Percentiles rank a stretch among this genome's conserved stretches.
Evolutionary conservation across 2,888 invertebrate genomes (phyloP).

Genomic region (Masnerella sp.): DNA sequence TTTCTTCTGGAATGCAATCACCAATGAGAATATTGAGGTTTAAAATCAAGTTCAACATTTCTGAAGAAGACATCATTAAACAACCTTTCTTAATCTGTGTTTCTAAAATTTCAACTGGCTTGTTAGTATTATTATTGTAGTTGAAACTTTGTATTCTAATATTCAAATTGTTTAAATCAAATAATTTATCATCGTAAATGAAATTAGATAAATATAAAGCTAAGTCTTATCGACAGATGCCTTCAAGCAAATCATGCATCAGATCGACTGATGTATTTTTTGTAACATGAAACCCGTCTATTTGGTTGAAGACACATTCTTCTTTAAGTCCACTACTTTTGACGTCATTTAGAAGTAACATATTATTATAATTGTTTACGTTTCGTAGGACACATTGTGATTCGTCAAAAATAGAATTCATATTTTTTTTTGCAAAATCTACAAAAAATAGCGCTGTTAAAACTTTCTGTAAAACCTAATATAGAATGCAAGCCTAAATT

Average conservation of each 20-base stretch:
- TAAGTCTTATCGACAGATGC: not conserved
- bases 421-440: not conserved
- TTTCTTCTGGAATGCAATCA: not conserved
- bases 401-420: too few species aligned
- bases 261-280: not conserved
- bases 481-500: not conserved
- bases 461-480: not conserved
- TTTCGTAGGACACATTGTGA: too few species aligned
- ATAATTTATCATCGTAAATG: not conserved
- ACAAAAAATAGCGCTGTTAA: not conserved
- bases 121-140: not conserved
- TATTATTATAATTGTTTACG: too few species aligned
- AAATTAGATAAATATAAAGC: not conserved
- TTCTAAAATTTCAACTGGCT: not conserved
- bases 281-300: not conserved
- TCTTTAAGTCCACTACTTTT: not conserved
- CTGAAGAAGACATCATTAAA: not conserved
- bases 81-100: not conserved
- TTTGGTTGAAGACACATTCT: not conserved
- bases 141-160: not conserved
- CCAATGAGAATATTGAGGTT: not conserved
- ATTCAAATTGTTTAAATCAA: not conserved
- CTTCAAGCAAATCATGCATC: constrained; percentile 2
- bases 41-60: not conserved
- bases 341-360: not conserved